A percentile compares a stretch with the other conserved stretches of the same genome.
Evolutionary conservation across 1,140 invertebrate genomes (phyloP).

Genomic region (Chlorops oryzae): DNA sequence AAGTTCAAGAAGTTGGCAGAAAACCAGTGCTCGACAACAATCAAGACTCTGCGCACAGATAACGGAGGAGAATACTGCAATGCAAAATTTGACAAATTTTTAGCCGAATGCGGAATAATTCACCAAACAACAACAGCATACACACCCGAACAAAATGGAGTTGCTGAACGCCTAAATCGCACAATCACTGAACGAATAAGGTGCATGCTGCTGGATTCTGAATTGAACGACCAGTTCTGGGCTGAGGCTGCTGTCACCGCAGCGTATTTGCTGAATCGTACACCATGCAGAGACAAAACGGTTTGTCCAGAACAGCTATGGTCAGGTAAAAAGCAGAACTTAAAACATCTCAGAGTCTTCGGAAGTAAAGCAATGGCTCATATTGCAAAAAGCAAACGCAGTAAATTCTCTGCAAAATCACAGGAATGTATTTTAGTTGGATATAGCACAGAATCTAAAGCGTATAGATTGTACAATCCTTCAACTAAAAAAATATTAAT

Average conservation of each 20-base stretch:
- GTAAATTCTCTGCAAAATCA: conserved; percentile 6
- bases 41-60: conserved; percentile 1
- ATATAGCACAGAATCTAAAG: conserved; percentile 7
- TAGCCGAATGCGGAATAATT: conserved; percentile 7
- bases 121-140: conserved; percentile 10
- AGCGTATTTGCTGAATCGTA: conserved; percentile 11
- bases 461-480: conserved; percentile 5
- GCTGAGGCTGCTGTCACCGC: conserved; percentile 47
- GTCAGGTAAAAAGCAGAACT: conserved; percentile 15
- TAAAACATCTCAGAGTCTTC: conserved; percentile 13
- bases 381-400: conserved; percentile 2
- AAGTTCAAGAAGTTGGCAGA: conserved; percentile 25
- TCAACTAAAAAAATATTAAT: conserved; percentile 25
- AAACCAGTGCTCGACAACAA: too few species aligned
- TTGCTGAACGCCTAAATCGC: conserved; percentile 4
- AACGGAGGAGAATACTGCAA: conserved; percentile 1
- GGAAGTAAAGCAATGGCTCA: conserved; percentile 1
- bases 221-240: conserved; percentile 47
- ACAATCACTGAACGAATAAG: conserved; percentile 12
- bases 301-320: conserved; percentile 21
- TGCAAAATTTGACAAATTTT: conserved; percentile 4
- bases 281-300: not conserved
- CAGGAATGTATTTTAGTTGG: conserved; percentile 10
- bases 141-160: conserved; percentile 10
- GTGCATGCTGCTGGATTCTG: conserved; percentile 24